Base-by-base conservation (phyloP, 92 coral and sea anemone genomes). In the Anthopleura xanthogrammica region DNA sequence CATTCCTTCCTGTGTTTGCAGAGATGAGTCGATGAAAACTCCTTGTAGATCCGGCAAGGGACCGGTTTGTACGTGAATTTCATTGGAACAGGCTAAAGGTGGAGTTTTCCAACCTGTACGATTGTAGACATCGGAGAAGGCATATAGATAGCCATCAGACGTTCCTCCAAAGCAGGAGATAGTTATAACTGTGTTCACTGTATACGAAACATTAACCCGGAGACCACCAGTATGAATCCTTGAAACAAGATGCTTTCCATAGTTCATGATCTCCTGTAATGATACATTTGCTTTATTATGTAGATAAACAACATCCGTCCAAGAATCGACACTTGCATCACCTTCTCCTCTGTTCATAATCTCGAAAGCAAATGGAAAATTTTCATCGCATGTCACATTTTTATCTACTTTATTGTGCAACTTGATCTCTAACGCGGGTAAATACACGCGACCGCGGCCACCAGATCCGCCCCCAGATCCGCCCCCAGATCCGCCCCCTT, bases 1-100 rank as follows among this genome's bases (percentile, higher is more conserved):
- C 70, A 84, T 85, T 40, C 97, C 97, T 54, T 92, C 97, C 50
- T 88, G 92, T 14, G 85, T 83, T 24, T 76, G 71, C 52, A 83
- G 55, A 4, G 85, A 83, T 5, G 79, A 55, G 60, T 79, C 56
- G 58, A 82, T 84, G 76, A 93, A 83, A 3, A 86, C 62, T 3
- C 92, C 94, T 71, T 52, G 84, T 19, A 93, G 87, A 73, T 93
- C 94, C 41, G 97, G 94, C 62, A 93, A 80, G 17, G 85, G 87
- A 6, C 94, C 97, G 76, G 68, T 39, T 20, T 56, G 60, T 6
- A 84, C 73, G 14, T 41, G 20, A 50, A 75, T 36, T 11, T 73
- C 55, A 11, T 60, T 68, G 41, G 88, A 60, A 36, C 23, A 58
- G 42, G 75, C 71, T n/a, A 46, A 64, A 60, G 79, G 68, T 16